phyloP scores from a whole-genome alignment of 2,113 vertebrate species.

The Aleadryas rufinucha region DNA sequence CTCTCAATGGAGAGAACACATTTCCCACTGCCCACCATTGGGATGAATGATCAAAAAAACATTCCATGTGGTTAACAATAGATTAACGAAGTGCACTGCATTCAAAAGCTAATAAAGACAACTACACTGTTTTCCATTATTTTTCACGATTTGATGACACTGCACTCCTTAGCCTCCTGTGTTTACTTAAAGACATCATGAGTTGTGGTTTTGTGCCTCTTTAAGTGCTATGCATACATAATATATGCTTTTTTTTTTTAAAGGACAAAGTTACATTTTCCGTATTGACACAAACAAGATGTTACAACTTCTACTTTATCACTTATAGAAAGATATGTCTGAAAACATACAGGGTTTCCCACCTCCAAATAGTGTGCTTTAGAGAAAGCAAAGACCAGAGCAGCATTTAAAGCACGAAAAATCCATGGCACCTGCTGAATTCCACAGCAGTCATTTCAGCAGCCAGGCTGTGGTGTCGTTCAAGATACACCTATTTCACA shows the following conservation, averaged over 20 bases:
- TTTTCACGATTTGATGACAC: conserved; percentile 31
- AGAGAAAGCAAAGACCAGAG: background rate
- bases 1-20: background rate
- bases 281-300: background rate
- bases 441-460: background rate
- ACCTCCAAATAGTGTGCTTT: background rate
- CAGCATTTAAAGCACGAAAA: background rate
- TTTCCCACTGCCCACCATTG: background rate
- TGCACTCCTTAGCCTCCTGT: conserved; percentile 20
- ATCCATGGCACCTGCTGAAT: background rate
- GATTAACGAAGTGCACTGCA: conserved; percentile 23
- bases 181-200: conserved; percentile 53
- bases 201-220: background rate
- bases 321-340: background rate
- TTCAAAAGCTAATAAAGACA: conserved; percentile 25
- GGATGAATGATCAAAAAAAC: conserved; percentile 9
- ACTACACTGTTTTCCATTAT: conserved; percentile 19
- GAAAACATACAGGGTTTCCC: background rate
- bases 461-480: background rate
- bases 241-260: background rate
- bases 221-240: background rate
- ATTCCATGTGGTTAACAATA: conserved; percentile 32
- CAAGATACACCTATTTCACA: background rate
- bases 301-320: background rate
- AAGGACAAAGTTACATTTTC: background rate